Conservation (phyloP, 2,888 invertebrate species). For the Herminia tarsipennalis region DNA sequence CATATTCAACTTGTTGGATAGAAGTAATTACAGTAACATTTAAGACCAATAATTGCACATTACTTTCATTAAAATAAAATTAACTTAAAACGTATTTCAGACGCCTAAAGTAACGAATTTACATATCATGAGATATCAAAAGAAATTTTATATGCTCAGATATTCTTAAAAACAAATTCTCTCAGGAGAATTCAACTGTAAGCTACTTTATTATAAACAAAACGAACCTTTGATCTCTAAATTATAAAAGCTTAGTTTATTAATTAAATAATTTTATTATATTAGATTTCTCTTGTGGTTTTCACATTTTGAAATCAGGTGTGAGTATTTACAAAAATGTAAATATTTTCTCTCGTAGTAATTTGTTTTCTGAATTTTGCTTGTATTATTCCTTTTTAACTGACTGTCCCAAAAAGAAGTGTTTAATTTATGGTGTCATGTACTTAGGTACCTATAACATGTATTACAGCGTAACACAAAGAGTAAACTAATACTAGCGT, state of each 20-base stretch:
- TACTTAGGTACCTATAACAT: too few relatives aligned
- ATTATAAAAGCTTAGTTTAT: conserved; percentile 40
- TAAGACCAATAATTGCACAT: not conserved
- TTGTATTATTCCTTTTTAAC: too few relatives aligned
- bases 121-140: conserved; percentile 10
- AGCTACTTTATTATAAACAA: conserved; percentile 1
- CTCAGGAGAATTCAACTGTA: not conserved
- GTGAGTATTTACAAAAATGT: too few relatives aligned
- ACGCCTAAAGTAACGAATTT: conserved; percentile 6
- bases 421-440: too few relatives aligned
- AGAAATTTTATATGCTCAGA: conserved; percentile 1
- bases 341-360: too few relatives aligned
- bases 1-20: too few relatives aligned
- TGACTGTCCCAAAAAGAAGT: too few relatives aligned
- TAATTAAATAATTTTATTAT: not conserved
- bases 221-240: conserved; percentile 9
- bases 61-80: conserved; percentile 1
- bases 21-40: too few relatives aligned
- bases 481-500: too few relatives aligned
- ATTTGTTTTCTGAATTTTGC: too few relatives aligned
- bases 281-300: not conserved
- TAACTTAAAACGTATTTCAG: not conserved
- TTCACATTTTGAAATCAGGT: too few relatives aligned
- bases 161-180: not conserved
- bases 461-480: too few relatives aligned